phyloP scores from a whole-genome alignment of 1,140 invertebrate species.

The Scaptomyza pallida region DNA sequence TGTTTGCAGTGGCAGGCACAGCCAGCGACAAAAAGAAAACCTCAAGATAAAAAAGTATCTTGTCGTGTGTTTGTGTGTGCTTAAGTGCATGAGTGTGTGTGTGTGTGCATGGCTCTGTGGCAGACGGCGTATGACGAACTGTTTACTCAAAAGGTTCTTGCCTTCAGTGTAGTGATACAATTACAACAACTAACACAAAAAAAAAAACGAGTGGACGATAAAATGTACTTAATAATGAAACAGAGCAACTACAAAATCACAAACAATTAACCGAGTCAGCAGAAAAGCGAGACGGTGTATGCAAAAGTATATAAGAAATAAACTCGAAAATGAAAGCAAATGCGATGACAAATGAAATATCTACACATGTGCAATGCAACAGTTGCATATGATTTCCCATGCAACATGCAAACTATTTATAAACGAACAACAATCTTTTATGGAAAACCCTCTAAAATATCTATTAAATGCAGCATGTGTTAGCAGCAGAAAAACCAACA shows the following conservation, averaged over 20 bases:
- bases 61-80: constrained; percentile 26
- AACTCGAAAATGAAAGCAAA: constrained; percentile 38
- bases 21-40: constrained; percentile 49
- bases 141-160: constrained; percentile 74
- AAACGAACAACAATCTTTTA: constrained; percentile 15
- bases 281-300: constrained; percentile 51
- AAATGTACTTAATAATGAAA: constrained; percentile 41
- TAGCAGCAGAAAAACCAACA: constrained; percentile 1
- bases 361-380: constrained; percentile 34
- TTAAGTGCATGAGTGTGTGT: constrained; percentile 1
- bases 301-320: constrained; percentile 22
- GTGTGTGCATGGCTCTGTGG: constrained; percentile 8
- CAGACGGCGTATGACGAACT: constrained; percentile 43
- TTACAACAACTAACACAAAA: constrained; percentile 58
- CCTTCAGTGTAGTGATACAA: constrained; percentile 71
- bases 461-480: constrained; percentile 41
- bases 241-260: constrained; percentile 21
- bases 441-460: constrained; percentile 37
- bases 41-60: constrained; percentile 72
- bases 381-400: constrained; percentile 13
- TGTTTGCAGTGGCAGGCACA: constrained; percentile 29
- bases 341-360: constrained; percentile 33
- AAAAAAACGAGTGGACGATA: constrained; percentile 30
- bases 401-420: constrained; percentile 40
- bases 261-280: constrained; percentile 53